Conservation (phyloP, 35 echinoderm and acorn worm genomes). For the Amphiura filiformis region DNA sequence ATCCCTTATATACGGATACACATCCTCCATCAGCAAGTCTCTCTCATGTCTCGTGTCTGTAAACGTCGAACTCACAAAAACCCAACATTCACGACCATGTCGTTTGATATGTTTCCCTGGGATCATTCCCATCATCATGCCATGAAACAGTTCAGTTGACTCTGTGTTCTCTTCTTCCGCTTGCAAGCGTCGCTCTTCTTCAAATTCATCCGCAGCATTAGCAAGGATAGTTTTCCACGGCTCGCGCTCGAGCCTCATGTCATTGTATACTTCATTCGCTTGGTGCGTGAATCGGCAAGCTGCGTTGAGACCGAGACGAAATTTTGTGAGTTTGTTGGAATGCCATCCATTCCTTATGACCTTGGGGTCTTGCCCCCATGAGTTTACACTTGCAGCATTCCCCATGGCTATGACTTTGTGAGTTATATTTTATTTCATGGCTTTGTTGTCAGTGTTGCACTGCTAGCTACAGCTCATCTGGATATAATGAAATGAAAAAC, state of each 20-base stretch:
- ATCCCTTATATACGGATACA: constrained; percentile 73
- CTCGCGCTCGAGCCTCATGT: constrained; percentile 49
- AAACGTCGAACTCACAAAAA: constrained; percentile 97
- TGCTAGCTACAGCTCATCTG: no score
- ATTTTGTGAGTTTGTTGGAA: no score
- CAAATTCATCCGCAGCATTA: constrained; percentile 39
- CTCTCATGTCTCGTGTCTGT: constrained; percentile 83
- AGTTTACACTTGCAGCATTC: no score
- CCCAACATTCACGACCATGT: constrained; percentile 66
- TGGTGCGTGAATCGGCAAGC: constrained; percentile 46
- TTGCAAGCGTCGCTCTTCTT: constrained; percentile 30
- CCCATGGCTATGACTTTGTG: no score
- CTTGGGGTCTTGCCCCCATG: no score
- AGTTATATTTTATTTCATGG: no score
- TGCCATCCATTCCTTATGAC: no score
- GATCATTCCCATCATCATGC: constrained; percentile 55
- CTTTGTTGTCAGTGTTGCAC: no score
- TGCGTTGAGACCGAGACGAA: constrained; percentile 45
- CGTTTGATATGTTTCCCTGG: constrained; percentile 30
- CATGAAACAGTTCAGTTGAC: constrained; percentile 23
- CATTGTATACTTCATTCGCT: constrained; percentile 38
- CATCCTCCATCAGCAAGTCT: constrained; percentile 80
- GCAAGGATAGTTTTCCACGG: constrained; percentile 76
- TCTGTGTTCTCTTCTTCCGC: constrained; percentile 17
- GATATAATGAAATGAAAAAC: no score